Conservation (phyloP, 2,888 invertebrate genomes). For the Penaeus monodon region DNA sequence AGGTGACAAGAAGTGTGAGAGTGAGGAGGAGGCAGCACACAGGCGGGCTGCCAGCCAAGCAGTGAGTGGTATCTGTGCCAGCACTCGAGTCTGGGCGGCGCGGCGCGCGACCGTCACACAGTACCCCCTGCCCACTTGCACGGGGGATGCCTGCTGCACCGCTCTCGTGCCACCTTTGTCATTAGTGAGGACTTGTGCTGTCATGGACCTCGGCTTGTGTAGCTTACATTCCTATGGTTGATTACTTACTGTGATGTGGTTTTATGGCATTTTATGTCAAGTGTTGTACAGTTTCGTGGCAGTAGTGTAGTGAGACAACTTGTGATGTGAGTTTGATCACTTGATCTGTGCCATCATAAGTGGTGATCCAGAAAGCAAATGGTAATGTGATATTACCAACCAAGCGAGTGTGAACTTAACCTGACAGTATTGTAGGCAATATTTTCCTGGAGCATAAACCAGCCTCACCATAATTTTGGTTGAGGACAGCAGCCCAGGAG, state of each 20-base stretch:
- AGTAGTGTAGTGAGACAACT: conserved; percentile 37
- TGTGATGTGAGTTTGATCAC: conserved; percentile 30
- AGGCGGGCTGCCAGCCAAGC: conserved; percentile 51
- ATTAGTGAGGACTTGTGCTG: conserved; percentile 47
- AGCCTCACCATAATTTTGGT: conserved; percentile 40
- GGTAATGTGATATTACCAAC: conserved; percentile 42
- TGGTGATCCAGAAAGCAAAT: conserved; percentile 31
- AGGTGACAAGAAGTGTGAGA: conserved; percentile 59
- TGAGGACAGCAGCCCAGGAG: conserved; percentile 34
- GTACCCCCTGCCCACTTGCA: conserved; percentile 55
- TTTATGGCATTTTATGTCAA: conserved; percentile 19
- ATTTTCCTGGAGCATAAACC: conserved; percentile 27
- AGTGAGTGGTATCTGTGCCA: conserved; percentile 58
- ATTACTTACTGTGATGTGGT: conserved; percentile 30
- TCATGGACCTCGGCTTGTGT: conserved; percentile 29
- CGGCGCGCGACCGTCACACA: conserved; percentile 39
- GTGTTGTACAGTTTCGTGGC: conserved; percentile 36
- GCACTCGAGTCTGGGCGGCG: conserved; percentile 48
- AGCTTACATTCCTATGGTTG: conserved; percentile 44
- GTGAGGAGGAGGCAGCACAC: conserved; percentile 53
- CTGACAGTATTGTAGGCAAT: conserved; percentile 28
- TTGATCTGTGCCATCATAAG: conserved; percentile 27
- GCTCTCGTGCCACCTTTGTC: conserved; percentile 40
- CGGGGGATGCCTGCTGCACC: conserved; percentile 52
- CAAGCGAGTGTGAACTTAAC: conserved; percentile 44